Conservation (phyloP, 2,113 vertebrate species). For the Perca flavescens region DNA sequence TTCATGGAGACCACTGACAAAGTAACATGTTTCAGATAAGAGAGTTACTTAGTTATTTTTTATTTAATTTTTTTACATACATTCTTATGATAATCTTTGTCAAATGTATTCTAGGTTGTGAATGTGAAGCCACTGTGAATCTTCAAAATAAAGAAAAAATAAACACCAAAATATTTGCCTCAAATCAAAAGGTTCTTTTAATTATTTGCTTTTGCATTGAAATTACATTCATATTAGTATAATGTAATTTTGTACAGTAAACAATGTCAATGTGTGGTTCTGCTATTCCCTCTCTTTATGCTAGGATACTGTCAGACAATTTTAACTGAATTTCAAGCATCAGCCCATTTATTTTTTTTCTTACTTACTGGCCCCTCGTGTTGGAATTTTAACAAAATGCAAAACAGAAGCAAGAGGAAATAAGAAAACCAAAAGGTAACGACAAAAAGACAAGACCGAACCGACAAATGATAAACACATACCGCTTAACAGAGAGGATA, state of each 20-base stretch:
- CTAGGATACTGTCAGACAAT: slow-evolving; percentile 40
- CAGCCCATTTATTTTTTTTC: slow-evolving; percentile 27
- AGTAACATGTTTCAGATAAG: background rate
- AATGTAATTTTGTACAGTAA: slow-evolving; percentile 74
- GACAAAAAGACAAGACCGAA: slow-evolving; percentile 36
- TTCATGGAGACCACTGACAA: background rate
- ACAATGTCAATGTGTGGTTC: slow-evolving; percentile 60
- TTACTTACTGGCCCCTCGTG: slow-evolving; percentile 55
- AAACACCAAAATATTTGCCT: slow-evolving; percentile 3
- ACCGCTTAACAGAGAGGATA: slow-evolving; percentile 64
- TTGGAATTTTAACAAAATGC: slow-evolving; percentile 59
- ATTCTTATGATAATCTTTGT: background rate
- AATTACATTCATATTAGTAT: slow-evolving; percentile 82
- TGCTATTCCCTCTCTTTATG: slow-evolving; percentile 36
- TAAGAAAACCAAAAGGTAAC: slow-evolving; percentile 15
- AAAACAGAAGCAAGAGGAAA: slow-evolving; percentile 46
- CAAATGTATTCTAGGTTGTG: too few species aligned
- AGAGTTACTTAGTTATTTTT: background rate
- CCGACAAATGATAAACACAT: slow-evolving; percentile 61
- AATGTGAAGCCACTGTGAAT: background rate
- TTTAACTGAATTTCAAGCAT: slow-evolving; percentile 43
- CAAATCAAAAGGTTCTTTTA: slow-evolving; percentile 66
- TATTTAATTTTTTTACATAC: background rate
- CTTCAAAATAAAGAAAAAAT: slow-evolving; percentile 14
- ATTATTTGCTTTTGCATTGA: slow-evolving; percentile 68